Evolutionary conservation across 30 jellyfish, hydroid and myxozoan genomes (phyloP), one percentile per base, ranked within the genome.

Genomic region (Aurelia sp.): DNA sequence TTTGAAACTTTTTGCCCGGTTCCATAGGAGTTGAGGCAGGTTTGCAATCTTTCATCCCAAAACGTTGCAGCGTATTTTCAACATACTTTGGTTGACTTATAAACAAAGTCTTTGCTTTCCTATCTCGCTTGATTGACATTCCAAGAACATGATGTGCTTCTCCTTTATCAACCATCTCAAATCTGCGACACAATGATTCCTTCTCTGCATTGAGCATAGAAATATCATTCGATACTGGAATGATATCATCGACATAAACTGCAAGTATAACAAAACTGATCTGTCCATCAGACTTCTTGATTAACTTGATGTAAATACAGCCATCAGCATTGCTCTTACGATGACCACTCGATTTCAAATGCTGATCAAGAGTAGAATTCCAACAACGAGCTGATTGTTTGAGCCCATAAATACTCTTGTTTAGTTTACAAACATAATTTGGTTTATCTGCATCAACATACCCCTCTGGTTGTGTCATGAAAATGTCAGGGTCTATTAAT

Each of bases 361-460:
- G 76, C 51, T 63, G 74, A 69, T 76, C 91, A 27, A 88, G 81
- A 21, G 82, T 71, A 21, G 80, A 51, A 72, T 78, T 69, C 97
- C 97, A 79, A 68, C 93, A 89, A 47, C 85, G 62, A 41, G 93
- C 97, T 61, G 90, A 69, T 59, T 89, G 97, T 64, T 89, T 80
- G 66, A 89, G 93, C 47, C 97, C 93, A 63, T 89, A 80, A 53
- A 80, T 40, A 76, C 93, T 73, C 80, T 80, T 70, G 52, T 72
- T 71, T 48, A 89, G 72, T 50, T 52, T 89, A 50, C 93, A 80
- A 22, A 61, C 93, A 22, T 50, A 48, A 62, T 74, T 71, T 41
- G 93, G 97, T 17, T n/a, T 59, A 10, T 71, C 80, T 63, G 72
- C 53, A 80, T 89, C 89, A 38, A 57, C 84, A 58, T 57, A 89